These are phyloP conservation scores for Dasypolia templi DNA, from an alignment of 2,888 invertebrate genomes.

Conservation along the genomic window DNA sequence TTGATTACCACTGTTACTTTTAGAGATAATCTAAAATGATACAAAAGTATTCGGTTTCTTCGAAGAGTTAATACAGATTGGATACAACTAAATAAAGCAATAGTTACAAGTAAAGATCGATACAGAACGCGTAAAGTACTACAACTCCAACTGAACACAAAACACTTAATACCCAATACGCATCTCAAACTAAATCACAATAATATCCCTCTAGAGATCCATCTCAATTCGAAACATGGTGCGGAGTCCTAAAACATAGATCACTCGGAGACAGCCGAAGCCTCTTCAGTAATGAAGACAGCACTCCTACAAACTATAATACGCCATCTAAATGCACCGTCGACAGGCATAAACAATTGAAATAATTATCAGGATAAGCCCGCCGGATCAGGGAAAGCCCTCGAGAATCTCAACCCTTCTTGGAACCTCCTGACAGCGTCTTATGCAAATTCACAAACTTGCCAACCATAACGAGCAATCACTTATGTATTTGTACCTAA, in stretches of 20 bases:
- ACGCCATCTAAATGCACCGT: constrained; percentile 89
- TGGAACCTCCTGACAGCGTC: constrained; percentile 86
- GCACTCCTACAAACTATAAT: constrained; percentile 88
- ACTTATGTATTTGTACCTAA: constrained; percentile 24
- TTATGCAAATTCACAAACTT: constrained; percentile 90
- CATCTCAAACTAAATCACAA: constrained; percentile 68
- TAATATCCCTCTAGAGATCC: constrained; percentile 75
- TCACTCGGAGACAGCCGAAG: constrained; percentile 82
- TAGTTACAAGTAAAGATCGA: too few relatives aligned
- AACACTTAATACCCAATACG: constrained; percentile 45
- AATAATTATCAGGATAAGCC: constrained; percentile 90
- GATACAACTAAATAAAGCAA: background rate
- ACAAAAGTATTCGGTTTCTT: too few relatives aligned
- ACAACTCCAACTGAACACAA: constrained; percentile 17
- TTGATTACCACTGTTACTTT: too few relatives aligned
- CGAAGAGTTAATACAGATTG: too few relatives aligned
- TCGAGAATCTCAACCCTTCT: constrained; percentile 89
- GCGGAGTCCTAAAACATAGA: constrained; percentile 78
- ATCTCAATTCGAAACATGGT: constrained; percentile 78
- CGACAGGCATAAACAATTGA: constrained; percentile 91
- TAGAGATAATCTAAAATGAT: too few relatives aligned
- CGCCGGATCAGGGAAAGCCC: constrained; percentile 87
- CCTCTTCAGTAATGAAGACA: constrained; percentile 85
- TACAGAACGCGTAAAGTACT: background rate
- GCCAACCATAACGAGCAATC: constrained; percentile 67